These are phyloP conservation scores for Crypturellus tataupa DNA, from an alignment of 2,797 vertebrate species.

Conservation along the genomic window DNA sequence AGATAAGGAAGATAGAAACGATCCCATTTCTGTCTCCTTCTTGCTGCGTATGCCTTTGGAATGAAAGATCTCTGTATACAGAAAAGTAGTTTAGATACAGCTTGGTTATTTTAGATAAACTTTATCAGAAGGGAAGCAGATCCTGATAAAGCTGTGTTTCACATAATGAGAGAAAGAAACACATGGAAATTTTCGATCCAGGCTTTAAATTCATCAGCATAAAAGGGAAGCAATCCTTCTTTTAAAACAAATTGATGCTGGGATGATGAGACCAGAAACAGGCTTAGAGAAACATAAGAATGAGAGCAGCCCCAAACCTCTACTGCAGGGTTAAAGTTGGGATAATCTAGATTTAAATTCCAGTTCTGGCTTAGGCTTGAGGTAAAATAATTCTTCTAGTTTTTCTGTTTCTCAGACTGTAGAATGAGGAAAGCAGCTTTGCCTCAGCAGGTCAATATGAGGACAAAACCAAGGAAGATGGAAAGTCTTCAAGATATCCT, in stretches of 20 bases:
- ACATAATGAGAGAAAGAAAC: neutral
- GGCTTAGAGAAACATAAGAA: neutral
- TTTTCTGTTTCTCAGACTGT: neutral
- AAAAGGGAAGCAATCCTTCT: neutral
- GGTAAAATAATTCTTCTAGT: neutral
- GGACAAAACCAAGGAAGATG: neutral
- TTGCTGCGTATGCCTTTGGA: neutral
- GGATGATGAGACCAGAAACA: neutral
- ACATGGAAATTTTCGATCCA: neutral
- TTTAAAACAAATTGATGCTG: neutral
- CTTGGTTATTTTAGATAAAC: constrained; percentile 2
- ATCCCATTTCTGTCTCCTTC: neutral
- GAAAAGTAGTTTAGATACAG: neutral
- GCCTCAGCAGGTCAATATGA: neutral
- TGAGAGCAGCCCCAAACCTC: neutral
- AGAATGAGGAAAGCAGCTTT: neutral
- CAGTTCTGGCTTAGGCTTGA: neutral
- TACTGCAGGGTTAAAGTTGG: neutral
- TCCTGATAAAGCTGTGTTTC: neutral
- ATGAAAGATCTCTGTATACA: neutral
- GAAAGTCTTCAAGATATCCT: neutral
- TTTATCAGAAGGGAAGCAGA: neutral
- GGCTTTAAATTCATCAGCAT: neutral
- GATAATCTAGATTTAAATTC: neutral
- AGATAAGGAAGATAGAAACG: neutral